Conservation (phyloP, 2,888 invertebrate genomes). For the Yponomeuta sedellus region DNA sequence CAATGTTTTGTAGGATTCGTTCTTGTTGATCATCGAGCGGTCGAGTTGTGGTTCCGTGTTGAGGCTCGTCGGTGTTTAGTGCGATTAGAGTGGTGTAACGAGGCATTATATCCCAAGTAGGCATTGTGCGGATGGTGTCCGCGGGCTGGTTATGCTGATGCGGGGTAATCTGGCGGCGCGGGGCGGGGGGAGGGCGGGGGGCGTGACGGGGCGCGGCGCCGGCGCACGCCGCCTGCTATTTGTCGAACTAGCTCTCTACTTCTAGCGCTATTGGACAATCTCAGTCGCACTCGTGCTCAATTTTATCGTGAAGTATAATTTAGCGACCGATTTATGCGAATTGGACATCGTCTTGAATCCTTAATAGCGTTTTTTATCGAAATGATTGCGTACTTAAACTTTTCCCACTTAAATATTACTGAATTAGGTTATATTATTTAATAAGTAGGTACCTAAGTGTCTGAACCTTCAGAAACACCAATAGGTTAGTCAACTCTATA, state of each 20-base stretch:
- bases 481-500: too few relatives aligned
- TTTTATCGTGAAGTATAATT: neutral
- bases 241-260: conserved; percentile 11
- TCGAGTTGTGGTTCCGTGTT: conserved; percentile 1
- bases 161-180: neutral
- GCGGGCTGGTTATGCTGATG: conserved; percentile 3
- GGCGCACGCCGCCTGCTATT: conserved; percentile 9
- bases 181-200: conserved; percentile 3
- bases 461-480: too few relatives aligned
- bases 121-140: neutral
- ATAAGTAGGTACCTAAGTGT: too few relatives aligned
- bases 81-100: conserved; percentile 1
- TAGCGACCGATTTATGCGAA: neutral
- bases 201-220: conserved; percentile 7
- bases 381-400: neutral
- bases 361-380: neutral
- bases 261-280: conserved; percentile 12
- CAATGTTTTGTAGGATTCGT: too few relatives aligned
- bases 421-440: too few relatives aligned
- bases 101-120: conserved; percentile 4
- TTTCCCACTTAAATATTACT: too few relatives aligned
- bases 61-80: neutral
- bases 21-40: neutral
- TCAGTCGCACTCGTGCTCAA: neutral
- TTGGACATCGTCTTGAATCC: neutral